phyloP scores from a whole-genome alignment of 1,140 invertebrate genomes.

The honey bee (Apis mellifera) region Amel_HAv3.1 CM009940.2:11487501-11488000 shows the following conservation, averaged over 20 bases:
- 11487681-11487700: too few species aligned
- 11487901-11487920: not conserved
- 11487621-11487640: not conserved
- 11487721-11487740: too few species aligned
- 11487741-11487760: too few species aligned
- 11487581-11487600: not conserved
- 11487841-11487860: not conserved
- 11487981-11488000: slow-evolving; percentile 16
- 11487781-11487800: not conserved
- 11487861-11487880: not conserved
- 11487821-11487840: not conserved
- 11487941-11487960: slow-evolving; percentile 25
- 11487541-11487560: not conserved
- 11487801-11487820: not conserved
- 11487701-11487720: too few species aligned
- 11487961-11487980: slow-evolving; percentile 42
- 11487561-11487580: not conserved
- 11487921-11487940: not conserved
- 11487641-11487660: not conserved
- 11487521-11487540: not conserved
- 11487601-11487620: not conserved
- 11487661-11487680: too few species aligned
- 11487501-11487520: not conserved
- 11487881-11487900: slow-evolving; percentile 3
- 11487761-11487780: too few species aligned